These are phyloP conservation scores for Alouatta palliata DNA, from an alignment of 2,113 vertebrate genomes.

Conservation along the genomic window DNA sequence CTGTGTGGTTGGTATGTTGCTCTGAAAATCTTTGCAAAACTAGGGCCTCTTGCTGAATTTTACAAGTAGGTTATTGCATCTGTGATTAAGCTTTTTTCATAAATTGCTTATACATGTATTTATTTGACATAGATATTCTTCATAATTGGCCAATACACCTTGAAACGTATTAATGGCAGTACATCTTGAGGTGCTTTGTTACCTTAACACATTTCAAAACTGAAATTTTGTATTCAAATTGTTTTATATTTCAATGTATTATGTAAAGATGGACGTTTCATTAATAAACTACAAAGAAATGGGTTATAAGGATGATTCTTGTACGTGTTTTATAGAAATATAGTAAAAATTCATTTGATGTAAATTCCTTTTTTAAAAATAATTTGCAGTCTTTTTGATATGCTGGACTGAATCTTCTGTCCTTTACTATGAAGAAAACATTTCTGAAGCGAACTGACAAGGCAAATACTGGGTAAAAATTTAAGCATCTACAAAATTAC, in stretches of 20 bases:
- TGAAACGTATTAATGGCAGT: not conserved
- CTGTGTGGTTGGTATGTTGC: not conserved
- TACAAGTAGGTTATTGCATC: conserved; percentile 29
- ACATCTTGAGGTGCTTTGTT: not conserved
- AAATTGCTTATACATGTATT: not conserved
- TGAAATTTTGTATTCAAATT: conserved; percentile 37
- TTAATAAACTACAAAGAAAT: conserved; percentile 40
- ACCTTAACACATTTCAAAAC: conserved; percentile 41
- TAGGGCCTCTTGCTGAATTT: not conserved
- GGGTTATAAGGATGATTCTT: not conserved
- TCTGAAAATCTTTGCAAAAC: not conserved
- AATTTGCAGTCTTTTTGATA: conserved; percentile 22
- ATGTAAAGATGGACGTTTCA: conserved; percentile 16
- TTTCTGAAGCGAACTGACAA: conserved; percentile 44
- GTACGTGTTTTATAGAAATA: not conserved
- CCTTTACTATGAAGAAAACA: conserved; percentile 21
- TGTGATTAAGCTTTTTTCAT: conserved; percentile 1
- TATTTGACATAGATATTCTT: not conserved
- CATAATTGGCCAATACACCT: conserved; percentile 16
- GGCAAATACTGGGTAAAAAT: not conserved
- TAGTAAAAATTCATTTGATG: conserved; percentile 28
- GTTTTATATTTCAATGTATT: conserved; percentile 21
- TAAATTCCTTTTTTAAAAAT: not conserved
- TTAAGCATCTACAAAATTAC: not conserved
- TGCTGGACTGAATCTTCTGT: not conserved